Evolutionary conservation across 2,797 vertebrate species (phyloP), one percentile per base, ranked within the genome.

Genomic region (Scarus forsteni): DNA sequence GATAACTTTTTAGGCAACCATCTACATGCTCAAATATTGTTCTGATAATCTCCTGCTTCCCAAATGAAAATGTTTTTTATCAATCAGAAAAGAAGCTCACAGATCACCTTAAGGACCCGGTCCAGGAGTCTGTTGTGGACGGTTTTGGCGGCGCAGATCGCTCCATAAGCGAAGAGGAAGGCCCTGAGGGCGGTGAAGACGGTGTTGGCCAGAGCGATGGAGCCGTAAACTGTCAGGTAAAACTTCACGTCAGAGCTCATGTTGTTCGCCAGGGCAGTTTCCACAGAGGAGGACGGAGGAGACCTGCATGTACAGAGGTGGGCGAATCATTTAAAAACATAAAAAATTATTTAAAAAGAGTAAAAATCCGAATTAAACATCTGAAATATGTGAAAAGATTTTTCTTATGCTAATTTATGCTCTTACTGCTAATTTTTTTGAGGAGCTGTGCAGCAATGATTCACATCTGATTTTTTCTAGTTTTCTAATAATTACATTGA

Each of bases 131-230:
- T 90, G 75, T 75, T 66, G 79, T 99, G 98, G 87, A 99, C 88
- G 64, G 84, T 84, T 1, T 88, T 83, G 0, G 97, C 97, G 0
- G 98, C 97, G 13, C 66, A 80, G 80, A 98, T 87, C 55, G 90
- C 87, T 3, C 98, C 97, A 0, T 93, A 96, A 2, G 98, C 97
- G 0, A 99, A 99, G 13, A 98, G 93, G 81, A 98, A 94, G 0
- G 98, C 95, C 27, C 98, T 94, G 43, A 95, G 64, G 5, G 96
- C 93, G 0, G 97, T 97, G 88, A 97, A 97, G 75, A 98, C 12
- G 0, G 97, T 97, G 91, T 99, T 99, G 40, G 90, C 89, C 0
- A 77, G 93, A 1, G 96, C 98, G 11, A 99, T 93, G 74, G 92
- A 92, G 9, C 93, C 92, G 18, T 99, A 99, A 43, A 99, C 92